Percentiles rank a stretch among this genome's conserved stretches.
phyloP scores from a whole-genome alignment of 2,113 vertebrate genomes.

The Kobus ellipsiprymnus region DNA sequence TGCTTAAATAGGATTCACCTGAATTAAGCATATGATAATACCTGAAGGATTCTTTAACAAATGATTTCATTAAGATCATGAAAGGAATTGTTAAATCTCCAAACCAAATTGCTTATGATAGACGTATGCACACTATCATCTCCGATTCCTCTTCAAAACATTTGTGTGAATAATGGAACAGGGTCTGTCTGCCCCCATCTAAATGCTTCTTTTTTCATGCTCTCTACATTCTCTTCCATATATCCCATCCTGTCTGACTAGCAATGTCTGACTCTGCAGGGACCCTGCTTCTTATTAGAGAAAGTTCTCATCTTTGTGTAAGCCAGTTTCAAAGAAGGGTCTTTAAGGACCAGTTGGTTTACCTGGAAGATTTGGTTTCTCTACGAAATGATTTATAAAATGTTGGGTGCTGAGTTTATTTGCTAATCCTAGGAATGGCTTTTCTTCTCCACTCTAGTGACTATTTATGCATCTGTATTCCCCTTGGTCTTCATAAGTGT shows the following conservation, averaged over 20 bases:
- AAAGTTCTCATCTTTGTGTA: neutral
- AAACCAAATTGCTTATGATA: neutral
- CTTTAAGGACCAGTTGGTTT: slow-evolving; percentile 28
- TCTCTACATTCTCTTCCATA: neutral
- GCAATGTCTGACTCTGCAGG: neutral
- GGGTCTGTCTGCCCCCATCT: neutral
- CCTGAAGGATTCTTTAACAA: neutral
- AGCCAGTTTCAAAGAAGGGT: slow-evolving; percentile 10
- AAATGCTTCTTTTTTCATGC: neutral
- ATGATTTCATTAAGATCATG: neutral
- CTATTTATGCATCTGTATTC: neutral
- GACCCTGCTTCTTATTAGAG: neutral
- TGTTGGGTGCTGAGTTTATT: neutral
- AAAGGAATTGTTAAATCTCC: neutral
- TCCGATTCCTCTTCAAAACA: neutral
- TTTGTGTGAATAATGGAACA: neutral
- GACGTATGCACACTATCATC: neutral
- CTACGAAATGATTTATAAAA: neutral
- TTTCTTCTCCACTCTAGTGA: neutral
- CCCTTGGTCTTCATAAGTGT: neutral
- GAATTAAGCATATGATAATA: neutral
- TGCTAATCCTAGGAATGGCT: neutral
- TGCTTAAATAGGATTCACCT: neutral
- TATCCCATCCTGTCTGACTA: neutral
- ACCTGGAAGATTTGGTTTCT: neutral